phyloP scores from a whole-genome alignment of 2,797 vertebrate species.

The Oreochromis grahami region DNA sequence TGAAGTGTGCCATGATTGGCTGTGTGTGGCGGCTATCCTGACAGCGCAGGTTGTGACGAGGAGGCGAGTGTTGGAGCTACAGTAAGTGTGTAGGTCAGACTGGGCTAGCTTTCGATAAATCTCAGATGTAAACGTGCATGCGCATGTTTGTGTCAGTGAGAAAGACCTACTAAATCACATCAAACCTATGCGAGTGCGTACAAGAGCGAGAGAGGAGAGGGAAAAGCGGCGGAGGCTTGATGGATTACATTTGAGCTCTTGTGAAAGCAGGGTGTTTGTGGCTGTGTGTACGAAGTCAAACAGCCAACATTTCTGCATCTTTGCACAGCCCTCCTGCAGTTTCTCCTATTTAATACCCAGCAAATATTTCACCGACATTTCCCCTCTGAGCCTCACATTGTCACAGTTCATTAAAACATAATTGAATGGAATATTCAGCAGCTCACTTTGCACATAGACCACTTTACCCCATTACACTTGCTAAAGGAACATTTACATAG shows the following conservation, averaged over 20 bases:
- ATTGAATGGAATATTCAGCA: constrained; percentile 60
- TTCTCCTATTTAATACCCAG: constrained; percentile 22
- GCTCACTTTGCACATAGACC: constrained; percentile 36
- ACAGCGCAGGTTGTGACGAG: constrained; percentile 39
- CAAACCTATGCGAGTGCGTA: not conserved
- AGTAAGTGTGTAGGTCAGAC: constrained; percentile 26
- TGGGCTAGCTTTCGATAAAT: constrained; percentile 3
- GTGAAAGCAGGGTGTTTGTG: not conserved
- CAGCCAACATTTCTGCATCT: not conserved
- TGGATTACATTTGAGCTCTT: constrained; percentile 1
- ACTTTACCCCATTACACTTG: constrained; percentile 35
- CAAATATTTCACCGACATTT: constrained; percentile 50
- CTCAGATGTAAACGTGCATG: constrained; percentile 2
- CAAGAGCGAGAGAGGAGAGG: not conserved
- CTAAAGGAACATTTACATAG: constrained; percentile 52
- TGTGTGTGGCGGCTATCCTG: constrained; percentile 40
- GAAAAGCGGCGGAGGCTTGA: not conserved
- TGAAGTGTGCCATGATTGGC: constrained; percentile 48
- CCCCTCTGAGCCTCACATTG: constrained; percentile 38
- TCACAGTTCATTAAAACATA: constrained; percentile 67
- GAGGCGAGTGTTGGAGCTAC: constrained; percentile 25
- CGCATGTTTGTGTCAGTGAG: not conserved
- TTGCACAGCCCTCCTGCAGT: not conserved
- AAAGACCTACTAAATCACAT: not conserved
- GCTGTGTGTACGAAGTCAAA: not conserved